These are phyloP conservation scores for Struthio camelus DNA, from an alignment of 2,113 vertebrate genomes.

Conservation along the genomic window DNA sequence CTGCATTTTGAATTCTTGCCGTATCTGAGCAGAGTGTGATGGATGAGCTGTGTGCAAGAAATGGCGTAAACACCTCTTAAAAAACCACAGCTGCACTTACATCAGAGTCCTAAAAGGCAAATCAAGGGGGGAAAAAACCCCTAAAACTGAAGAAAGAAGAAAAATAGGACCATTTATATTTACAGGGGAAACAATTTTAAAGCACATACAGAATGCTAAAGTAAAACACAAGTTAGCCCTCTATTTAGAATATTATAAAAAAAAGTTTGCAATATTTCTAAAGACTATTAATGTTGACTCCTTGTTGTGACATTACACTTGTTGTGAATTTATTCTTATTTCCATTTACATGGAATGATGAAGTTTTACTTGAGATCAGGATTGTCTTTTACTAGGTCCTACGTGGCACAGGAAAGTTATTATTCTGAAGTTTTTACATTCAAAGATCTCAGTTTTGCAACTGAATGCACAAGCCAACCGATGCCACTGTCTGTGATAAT, in stretches of 20 bases:
- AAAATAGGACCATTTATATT: slow-evolving; percentile 34
- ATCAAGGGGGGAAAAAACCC: slow-evolving; percentile 6
- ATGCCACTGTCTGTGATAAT: background rate
- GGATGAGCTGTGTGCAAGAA: slow-evolving; percentile 64
- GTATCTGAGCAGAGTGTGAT: slow-evolving; percentile 57
- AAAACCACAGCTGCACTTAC: slow-evolving; percentile 67
- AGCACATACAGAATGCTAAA: background rate
- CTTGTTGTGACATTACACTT: background rate
- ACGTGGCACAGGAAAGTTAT: background rate
- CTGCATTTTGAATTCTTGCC: slow-evolving; percentile 58
- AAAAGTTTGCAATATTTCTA: background rate
- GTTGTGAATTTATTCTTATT: background rate
- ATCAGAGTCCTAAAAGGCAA: slow-evolving; percentile 61
- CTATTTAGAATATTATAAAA: background rate
- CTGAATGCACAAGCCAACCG: background rate
- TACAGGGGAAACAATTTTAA: slow-evolving; percentile 63
- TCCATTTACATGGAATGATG: background rate
- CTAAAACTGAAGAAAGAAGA: slow-evolving; percentile 51
- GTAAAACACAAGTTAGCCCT: background rate
- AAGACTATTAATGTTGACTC: background rate
- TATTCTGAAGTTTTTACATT: background rate
- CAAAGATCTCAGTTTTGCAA: background rate
- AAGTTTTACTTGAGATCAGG: background rate
- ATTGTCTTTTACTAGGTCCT: background rate
- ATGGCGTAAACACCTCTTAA: slow-evolving; percentile 67